Percentiles rank a stretch among this genome's conserved stretches.
These are phyloP conservation scores for Amphiura filiformis DNA, from an alignment of 35 echinoderm and acorn worm species.

Conservation along the genomic window DNA sequence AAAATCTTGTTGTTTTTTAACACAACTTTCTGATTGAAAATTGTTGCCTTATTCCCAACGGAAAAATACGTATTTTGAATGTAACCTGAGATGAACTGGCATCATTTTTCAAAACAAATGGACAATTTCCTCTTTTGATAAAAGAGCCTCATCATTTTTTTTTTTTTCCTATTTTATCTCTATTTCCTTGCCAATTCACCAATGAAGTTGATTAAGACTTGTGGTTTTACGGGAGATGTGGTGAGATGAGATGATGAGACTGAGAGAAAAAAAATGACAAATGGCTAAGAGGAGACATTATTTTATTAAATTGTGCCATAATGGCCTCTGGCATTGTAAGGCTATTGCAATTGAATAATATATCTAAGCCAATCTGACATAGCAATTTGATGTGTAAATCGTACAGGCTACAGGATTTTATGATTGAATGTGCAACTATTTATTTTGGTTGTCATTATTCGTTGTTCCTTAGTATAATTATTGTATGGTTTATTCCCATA, in stretches of 20 bases:
- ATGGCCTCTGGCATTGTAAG: neutral
- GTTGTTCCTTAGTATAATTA: no score
- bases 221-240: no score
- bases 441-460: no score
- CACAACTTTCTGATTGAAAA: neutral
- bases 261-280: neutral
- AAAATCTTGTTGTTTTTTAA: neutral
- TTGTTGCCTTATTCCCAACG: neutral
- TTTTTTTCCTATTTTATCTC: neutral
- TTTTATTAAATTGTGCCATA: constrained; percentile 2
- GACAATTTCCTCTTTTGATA: neutral
- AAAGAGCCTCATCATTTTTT: neutral
- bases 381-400: neutral
- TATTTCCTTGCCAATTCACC: neutral
- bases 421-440: no score
- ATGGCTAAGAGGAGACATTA: constrained; percentile 5
- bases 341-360: constrained; percentile 10
- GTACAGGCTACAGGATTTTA: no score
- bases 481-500: no score
- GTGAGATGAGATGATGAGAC: no score
- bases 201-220: no score
- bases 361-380: neutral
- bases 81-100: neutral
- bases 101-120: constrained; percentile 15
- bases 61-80: neutral